Evolutionary conservation across 2,888 invertebrate species (phyloP).

Genomic region (Anoplius nigerrimus): DNA sequence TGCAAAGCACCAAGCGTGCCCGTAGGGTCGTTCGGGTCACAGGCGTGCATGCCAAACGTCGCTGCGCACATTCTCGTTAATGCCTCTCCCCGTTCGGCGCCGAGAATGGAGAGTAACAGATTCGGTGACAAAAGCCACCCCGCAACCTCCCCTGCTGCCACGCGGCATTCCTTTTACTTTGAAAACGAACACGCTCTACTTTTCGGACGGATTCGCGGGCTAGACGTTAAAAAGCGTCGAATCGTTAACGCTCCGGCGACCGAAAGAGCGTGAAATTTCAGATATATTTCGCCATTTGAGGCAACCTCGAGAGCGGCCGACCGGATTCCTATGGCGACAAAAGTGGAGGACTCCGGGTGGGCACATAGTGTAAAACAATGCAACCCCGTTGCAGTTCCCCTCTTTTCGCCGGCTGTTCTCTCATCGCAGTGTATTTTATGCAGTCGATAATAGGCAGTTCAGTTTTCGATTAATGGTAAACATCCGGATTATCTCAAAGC

Average conservation of each 20-base stretch:
- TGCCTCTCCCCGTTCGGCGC: not conserved
- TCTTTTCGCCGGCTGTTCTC: not conserved
- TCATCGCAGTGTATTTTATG: too few species aligned
- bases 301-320: too few species aligned
- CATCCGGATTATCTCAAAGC: too few species aligned
- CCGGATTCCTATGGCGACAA: too few species aligned
- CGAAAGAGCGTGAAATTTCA: constrained; percentile 27
- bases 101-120: constrained; percentile 17
- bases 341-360: too few species aligned
- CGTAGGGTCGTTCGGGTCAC: too few species aligned
- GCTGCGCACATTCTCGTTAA: not conserved
- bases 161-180: constrained; percentile 37
- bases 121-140: constrained; percentile 44
- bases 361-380: not conserved
- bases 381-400: not conserved
- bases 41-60: too few species aligned
- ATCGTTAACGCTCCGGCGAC: constrained; percentile 1
- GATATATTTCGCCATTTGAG: constrained; percentile 6
- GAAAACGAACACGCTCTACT: constrained; percentile 44
- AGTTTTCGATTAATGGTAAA: too few species aligned
- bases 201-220: constrained; percentile 20
- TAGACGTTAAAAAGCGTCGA: constrained; percentile 1
- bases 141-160: constrained; percentile 13
- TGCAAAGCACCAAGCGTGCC: not conserved
- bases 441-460: too few species aligned